A percentile compares a stretch with the other conserved stretches of the same genome.
Conservation (phyloP, 1,140 invertebrate species). For the Caerostris extrusa region DNA sequence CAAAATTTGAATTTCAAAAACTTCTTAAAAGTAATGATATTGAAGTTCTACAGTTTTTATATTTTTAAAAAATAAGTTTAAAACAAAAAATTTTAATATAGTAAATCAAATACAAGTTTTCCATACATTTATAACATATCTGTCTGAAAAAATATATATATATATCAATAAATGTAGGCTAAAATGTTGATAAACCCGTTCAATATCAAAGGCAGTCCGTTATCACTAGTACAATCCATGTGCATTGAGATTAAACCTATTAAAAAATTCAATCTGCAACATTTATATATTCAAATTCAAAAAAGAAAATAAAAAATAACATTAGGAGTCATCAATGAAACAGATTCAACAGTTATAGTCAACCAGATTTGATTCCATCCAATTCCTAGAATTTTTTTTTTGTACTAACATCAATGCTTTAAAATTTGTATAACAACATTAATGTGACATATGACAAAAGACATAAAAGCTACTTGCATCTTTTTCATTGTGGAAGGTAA, state of each 20-base stretch:
- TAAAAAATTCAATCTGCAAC: neutral
- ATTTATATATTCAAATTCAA: constrained; percentile 37
- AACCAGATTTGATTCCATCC: constrained; percentile 34
- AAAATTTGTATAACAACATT: constrained; percentile 76
- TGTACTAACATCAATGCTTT: constrained; percentile 77
- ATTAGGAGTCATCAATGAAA: constrained; percentile 4
- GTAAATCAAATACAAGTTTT: too few species aligned
- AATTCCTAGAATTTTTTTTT: constrained; percentile 46
- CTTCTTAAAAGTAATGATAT: too few species aligned
- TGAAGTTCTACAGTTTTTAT: too few species aligned
- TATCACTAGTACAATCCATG: neutral
- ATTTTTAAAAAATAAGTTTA: too few species aligned
- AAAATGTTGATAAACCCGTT: too few species aligned
- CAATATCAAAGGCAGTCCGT: neutral
- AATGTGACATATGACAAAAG: constrained; percentile 72
- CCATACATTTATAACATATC: too few species aligned
- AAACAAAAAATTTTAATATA: too few species aligned
- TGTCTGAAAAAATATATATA: too few species aligned
- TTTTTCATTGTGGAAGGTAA: constrained; percentile 58
- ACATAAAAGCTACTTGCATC: constrained; percentile 55
- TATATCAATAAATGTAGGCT: too few species aligned
- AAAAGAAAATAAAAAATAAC: constrained; percentile 45
- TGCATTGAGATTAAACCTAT: constrained; percentile 7
- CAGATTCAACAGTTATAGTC: constrained; percentile 60
- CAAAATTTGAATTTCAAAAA: too few species aligned